Conservation (phyloP, 2,888 invertebrate genomes). For the Microplitis manilae region DNA sequence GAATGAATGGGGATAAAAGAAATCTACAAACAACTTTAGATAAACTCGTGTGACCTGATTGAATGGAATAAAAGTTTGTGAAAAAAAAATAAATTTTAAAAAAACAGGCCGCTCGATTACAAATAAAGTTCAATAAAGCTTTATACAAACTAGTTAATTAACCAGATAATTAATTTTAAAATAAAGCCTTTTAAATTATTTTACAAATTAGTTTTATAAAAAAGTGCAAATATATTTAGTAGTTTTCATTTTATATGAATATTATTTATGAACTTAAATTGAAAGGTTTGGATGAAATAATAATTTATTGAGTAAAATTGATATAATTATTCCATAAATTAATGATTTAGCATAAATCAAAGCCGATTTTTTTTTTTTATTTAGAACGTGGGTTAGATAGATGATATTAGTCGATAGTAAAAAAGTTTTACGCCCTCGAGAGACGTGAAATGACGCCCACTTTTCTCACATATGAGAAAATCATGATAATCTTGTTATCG, state of each 20-base stretch:
- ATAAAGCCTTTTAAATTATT: neutral
- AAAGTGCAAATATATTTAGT: neutral
- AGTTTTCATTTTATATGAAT: neutral
- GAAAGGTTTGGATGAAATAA: neutral
- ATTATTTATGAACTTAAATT: neutral
- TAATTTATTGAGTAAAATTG: neutral
- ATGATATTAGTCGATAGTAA: slow-evolving; percentile 22
- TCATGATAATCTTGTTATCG: slow-evolving; percentile 22
- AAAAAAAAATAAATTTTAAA: neutral
- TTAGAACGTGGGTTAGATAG: neutral
- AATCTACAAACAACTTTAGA: slow-evolving; percentile 1
- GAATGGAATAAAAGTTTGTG: neutral
- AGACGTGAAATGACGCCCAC: slow-evolving; percentile 35
- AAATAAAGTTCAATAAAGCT: neutral
- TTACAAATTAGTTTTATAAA: neutral
- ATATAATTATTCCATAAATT: neutral
- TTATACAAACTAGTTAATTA: neutral
- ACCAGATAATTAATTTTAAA: neutral
- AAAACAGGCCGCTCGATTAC: neutral
- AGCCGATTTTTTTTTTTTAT: neutral
- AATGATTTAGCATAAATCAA: neutral
- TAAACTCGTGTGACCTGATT: slow-evolving; percentile 1
- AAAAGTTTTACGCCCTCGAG: slow-evolving; percentile 34
- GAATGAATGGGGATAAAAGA: slow-evolving; percentile 24
- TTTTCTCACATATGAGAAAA: slow-evolving; percentile 22